Conservation (phyloP, 2,797 vertebrate species). For the Coreius guichenoti region DNA sequence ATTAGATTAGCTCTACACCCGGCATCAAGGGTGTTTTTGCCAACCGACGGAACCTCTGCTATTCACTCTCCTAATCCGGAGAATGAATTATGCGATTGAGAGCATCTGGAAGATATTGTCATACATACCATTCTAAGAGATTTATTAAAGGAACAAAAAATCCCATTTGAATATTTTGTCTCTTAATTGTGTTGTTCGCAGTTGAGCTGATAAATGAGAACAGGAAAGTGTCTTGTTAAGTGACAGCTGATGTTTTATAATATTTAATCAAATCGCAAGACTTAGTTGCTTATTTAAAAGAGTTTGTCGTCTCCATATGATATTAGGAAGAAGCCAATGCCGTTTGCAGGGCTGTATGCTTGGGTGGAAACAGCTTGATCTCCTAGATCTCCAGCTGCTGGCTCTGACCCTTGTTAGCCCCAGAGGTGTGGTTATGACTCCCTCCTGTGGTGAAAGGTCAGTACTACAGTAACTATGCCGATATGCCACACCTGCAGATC, state of each 20-base stretch:
- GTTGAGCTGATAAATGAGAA: constrained; percentile 25
- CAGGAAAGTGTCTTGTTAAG: constrained; percentile 7
- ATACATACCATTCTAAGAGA: constrained; percentile 61
- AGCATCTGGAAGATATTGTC: constrained; percentile 73
- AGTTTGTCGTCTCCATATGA: constrained; percentile 68
- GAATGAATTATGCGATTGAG: constrained; percentile 78
- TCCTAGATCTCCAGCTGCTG: no score
- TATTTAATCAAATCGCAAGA: constrained; percentile 41
- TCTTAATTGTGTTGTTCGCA: constrained; percentile 20
- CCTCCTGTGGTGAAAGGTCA: constrained; percentile 79
- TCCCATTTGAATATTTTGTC: constrained; percentile 63
- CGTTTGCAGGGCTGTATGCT: constrained; percentile 59
- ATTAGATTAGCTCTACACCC: constrained; percentile 80
- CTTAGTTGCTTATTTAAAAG: constrained; percentile 74
- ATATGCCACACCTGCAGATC: constrained; percentile 61
- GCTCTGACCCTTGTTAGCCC: constrained; percentile 60
- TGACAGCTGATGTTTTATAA: constrained; percentile 1
- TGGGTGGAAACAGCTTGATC: constrained; percentile 59
- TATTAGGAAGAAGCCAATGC: constrained; percentile 65
- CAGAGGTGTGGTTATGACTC: constrained; percentile 65
- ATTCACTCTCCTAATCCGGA: constrained; percentile 71
- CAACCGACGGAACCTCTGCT: constrained; percentile 69
- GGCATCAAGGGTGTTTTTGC: constrained; percentile 67
- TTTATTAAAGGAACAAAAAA: constrained; percentile 48
- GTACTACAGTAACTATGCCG: constrained; percentile 71